Base-by-base conservation (phyloP, 1,140 invertebrate genomes). In the Protaetia brevitarsis region DNA sequence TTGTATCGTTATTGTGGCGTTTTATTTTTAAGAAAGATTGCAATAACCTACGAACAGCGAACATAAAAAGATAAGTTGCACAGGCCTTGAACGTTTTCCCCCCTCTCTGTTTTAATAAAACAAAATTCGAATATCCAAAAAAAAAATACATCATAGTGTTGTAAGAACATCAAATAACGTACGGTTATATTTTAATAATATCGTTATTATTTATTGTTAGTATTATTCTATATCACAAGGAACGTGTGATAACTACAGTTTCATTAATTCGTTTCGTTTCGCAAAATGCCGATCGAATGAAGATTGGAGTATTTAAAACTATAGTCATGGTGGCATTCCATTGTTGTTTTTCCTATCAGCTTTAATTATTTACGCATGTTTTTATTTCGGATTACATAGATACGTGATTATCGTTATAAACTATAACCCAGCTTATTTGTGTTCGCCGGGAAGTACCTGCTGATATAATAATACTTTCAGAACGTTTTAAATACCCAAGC, bases 201-300 rank as follows among this genome's bases (percentile, higher is more conserved):
- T 5, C 5, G 26, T 51, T 21, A 51, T 51, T 51, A 51, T 51
- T 16, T 45, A 45, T 16, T 51, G 26, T 23, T 23, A 51, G 16
- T 59, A 59, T 59, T 29, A 29, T 13, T 29, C 67, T 70, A 74
- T 74, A 76, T 76, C 74, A 74, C 73, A 76, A 70, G 69, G 69
- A 73, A 29, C 57, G 29, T 59, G 73, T 72, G 70, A 66, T 66
- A 65, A 71, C 63, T 66, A 72, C 66, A 70, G 71, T 75, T 74
- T 72, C 69, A 72, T 72, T 75, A 75, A 75, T 75, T 75, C 73
- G 74, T 73, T 73, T 71, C 58, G 57, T 68, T 70, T 68, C 41
- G 26, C 13, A 62, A 67, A 68, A 63, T 68, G 68, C 61, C 41
- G 41, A 23, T 51, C 19, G 26, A 51, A 19, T 51, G 41, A 51